Evolutionary conservation across 1,140 invertebrate species (phyloP).

Genomic region (Paramacrobiotus metropolitanus): DNA sequence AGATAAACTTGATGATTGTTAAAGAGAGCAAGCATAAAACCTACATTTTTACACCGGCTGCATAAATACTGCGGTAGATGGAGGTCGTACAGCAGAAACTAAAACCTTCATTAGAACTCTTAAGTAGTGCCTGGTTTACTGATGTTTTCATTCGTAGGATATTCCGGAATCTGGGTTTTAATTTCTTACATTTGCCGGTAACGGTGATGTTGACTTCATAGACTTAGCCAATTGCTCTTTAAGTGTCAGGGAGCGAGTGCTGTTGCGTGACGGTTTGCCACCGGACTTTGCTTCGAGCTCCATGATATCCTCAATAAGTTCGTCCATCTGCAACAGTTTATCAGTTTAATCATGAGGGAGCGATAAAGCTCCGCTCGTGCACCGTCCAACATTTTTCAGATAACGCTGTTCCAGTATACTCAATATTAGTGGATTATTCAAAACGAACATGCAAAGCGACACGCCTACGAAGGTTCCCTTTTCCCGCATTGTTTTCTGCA

Average conservation of each 20-base stretch:
- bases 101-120: too few relatives aligned
- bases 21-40: too few relatives aligned
- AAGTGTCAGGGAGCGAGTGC: not conserved
- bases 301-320: constrained; percentile 18
- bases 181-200: not conserved
- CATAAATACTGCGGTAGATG: too few relatives aligned
- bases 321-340: constrained; percentile 16
- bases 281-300: constrained; percentile 13
- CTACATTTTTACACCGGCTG: too few relatives aligned
- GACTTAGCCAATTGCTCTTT: not conserved
- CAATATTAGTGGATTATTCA: not conserved
- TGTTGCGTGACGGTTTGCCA: not conserved
- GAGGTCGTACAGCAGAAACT: too few relatives aligned
- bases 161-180: not conserved
- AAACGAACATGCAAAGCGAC: not conserved
- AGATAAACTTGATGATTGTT: too few relatives aligned
- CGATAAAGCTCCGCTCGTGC: not conserved
- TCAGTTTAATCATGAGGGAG: not conserved
- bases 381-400: not conserved
- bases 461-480: not conserved
- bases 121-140: too few relatives aligned
- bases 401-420: not conserved
- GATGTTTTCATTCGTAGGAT: too few relatives aligned
- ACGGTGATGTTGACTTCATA: not conserved
- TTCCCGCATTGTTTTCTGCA: too few relatives aligned